These are phyloP conservation scores for Rhagium mordax DNA, from an alignment of 2,888 invertebrate genomes.

Conservation along the genomic window DNA sequence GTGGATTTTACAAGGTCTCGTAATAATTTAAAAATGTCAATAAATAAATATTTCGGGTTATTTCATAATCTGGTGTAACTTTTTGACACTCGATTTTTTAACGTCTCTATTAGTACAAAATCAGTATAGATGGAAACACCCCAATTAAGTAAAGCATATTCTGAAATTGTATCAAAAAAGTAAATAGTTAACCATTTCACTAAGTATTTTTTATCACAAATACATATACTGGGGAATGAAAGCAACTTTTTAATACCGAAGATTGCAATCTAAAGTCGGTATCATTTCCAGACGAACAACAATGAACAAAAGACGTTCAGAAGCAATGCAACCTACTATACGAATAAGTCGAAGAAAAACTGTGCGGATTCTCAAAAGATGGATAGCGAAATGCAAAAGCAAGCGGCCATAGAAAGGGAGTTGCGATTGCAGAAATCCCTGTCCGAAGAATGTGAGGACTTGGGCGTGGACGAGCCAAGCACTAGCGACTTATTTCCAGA, in stretches of 20 bases:
- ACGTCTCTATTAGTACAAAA: no score
- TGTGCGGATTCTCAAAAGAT: slow-evolving; percentile 53
- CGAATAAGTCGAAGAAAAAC: slow-evolving; percentile 64
- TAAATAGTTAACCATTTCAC: no score
- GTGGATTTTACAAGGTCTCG: no score
- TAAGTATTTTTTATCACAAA: no score
- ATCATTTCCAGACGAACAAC: slow-evolving; percentile 54
- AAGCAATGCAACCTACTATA: slow-evolving; percentile 62
- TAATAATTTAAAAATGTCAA: no score
- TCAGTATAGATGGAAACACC: no score
- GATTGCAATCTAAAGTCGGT: background rate
- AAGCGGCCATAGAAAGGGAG: slow-evolving; percentile 73
- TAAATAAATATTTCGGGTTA: no score
- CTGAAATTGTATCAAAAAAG: no score
- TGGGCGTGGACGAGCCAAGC: slow-evolving; percentile 86
- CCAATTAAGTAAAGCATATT: no score
- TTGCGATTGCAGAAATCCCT: slow-evolving; percentile 79
- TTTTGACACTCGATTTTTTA: no score
- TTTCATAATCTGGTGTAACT: no score
- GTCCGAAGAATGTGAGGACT: slow-evolving; percentile 85
- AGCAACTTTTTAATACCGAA: background rate
- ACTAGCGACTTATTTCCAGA: slow-evolving; percentile 86
- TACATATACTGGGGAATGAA: no score
- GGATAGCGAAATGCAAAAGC: slow-evolving; percentile 68
- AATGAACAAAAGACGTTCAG: slow-evolving; percentile 60